phyloP scores from a whole-genome alignment of 2,888 invertebrate species.

The Phyllotreta striolata region DNA sequence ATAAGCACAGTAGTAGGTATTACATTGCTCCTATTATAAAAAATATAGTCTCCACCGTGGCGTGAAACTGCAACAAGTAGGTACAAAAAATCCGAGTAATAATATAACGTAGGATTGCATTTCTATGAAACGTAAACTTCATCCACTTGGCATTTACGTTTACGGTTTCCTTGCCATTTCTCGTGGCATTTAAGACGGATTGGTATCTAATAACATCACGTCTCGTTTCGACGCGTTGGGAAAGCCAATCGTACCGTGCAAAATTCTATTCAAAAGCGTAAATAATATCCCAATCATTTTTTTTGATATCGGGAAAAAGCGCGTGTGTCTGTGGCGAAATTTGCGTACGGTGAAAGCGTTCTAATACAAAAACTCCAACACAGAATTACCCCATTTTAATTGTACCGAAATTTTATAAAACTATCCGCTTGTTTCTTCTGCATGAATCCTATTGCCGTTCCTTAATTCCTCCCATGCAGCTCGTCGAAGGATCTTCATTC shows the following conservation, averaged over 20 bases:
- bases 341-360: no score
- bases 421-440: no score
- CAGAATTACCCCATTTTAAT: no score
- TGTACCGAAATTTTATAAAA: no score
- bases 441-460: no score
- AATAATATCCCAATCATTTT: not conserved
- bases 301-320: no score
- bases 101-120: not conserved
- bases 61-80: constrained; percentile 2
- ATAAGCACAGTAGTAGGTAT: not conserved
- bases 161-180: constrained; percentile 2
- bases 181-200: constrained; percentile 27
- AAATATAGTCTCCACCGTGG: not conserved
- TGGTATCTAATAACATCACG: constrained; percentile 7
- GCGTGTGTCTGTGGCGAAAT: no score
- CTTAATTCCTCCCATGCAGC: no score
- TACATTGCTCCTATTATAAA: constrained; percentile 3
- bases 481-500: constrained; percentile 6
- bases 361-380: no score
- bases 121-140: constrained; percentile 22
- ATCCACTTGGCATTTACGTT: constrained; percentile 24
- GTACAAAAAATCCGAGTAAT: not conserved
- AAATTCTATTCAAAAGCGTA: constrained; percentile 6
- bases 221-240: constrained; percentile 12
- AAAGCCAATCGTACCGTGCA: constrained; percentile 10